Percentiles rank a stretch among this genome's conserved stretches.
Conservation (phyloP, 2,888 invertebrate species). For the Crepidodera aurea region DNA sequence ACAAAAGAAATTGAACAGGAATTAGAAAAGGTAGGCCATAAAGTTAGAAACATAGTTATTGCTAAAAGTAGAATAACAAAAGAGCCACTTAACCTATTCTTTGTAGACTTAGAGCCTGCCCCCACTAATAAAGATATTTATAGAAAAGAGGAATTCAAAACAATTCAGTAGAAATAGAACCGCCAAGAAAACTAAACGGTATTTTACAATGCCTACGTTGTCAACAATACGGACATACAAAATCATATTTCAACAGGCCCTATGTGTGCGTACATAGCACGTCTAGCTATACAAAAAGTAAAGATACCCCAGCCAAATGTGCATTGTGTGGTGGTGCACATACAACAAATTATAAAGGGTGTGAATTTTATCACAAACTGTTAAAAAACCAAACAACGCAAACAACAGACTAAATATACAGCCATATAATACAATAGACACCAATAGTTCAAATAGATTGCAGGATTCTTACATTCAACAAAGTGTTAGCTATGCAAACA, state of each 20-base stretch:
- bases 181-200: too few relatives aligned
- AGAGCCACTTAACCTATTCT: too few relatives aligned
- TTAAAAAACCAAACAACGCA: neutral
- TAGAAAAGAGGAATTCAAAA: too few relatives aligned
- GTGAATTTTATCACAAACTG: neutral
- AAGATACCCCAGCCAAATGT: neutral
- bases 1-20: conserved; percentile 10
- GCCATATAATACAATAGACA: neutral
- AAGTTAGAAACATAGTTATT: conserved; percentile 6
- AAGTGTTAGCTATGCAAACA: neutral
- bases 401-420: conserved; percentile 8
- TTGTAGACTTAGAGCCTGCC: too few relatives aligned
- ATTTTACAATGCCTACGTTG: neutral
- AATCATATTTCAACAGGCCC: neutral
- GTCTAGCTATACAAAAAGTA: neutral
- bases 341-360: neutral
- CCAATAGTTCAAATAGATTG: conserved; percentile 2
- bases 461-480: neutral
- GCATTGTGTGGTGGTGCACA: neutral
- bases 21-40: conserved; percentile 6
- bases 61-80: conserved; percentile 12
- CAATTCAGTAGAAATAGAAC: too few relatives aligned
- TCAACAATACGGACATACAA: neutral
- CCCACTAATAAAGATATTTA: too few relatives aligned
- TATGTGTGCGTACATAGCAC: too few relatives aligned